Evolutionary conservation across 2,888 invertebrate genomes (phyloP).

Genomic region (Odiellus spinosus): DNA sequence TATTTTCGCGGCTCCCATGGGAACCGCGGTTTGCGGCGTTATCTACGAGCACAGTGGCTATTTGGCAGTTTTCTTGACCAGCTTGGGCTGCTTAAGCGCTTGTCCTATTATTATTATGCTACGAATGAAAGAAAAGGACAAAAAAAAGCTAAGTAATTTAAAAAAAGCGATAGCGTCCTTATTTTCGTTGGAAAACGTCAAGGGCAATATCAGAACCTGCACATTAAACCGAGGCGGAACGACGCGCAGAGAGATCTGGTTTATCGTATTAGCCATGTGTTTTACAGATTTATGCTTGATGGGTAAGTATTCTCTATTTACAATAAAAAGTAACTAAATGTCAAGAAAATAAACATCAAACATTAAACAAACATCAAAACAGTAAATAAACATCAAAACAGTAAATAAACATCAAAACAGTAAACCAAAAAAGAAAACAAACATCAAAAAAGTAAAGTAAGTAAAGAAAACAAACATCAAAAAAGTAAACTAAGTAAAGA

Average conservation of each 20-base stretch:
- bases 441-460: too few species aligned
- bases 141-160: constrained; percentile 5
- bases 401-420: too few species aligned
- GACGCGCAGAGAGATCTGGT: constrained; percentile 11
- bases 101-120: constrained; percentile 7
- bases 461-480: too few species aligned
- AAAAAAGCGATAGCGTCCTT: constrained; percentile 7
- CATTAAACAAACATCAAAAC: too few species aligned
- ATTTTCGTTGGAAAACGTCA: constrained; percentile 10
- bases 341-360: too few species aligned
- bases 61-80: constrained; percentile 6
- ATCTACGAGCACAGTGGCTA: constrained; percentile 4
- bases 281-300: constrained; percentile 5
- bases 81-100: not conserved
- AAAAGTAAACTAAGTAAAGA: too few species aligned
- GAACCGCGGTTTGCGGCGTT: constrained; percentile 9
- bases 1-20: constrained; percentile 11
- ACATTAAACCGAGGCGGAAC: constrained; percentile 8
- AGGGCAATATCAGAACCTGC: constrained; percentile 10
- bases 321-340: too few species aligned
- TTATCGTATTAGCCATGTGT: constrained; percentile 8
- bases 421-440: too few species aligned
- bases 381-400: too few species aligned
- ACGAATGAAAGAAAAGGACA: constrained; percentile 6
- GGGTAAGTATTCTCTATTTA: too few species aligned